Base-by-base conservation (phyloP, 2,113 vertebrate species). In the Marcusenius ussheri region DNA sequence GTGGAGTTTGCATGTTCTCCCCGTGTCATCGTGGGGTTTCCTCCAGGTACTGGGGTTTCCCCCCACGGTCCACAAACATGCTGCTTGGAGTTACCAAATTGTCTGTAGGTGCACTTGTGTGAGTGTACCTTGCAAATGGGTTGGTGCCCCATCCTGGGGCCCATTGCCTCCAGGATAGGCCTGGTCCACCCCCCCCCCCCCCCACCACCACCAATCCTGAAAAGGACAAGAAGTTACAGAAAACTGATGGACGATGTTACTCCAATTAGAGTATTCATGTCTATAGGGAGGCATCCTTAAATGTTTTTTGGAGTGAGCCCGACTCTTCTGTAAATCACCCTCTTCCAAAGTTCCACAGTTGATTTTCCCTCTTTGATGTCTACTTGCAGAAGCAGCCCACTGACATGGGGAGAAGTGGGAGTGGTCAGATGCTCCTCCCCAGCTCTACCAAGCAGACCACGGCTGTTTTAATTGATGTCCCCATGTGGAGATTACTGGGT, bases 401-500 rank as follows among this genome's bases (percentile, higher is more conserved):
- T 11, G 10, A 27, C 27, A 1, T 3, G 62, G 53, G 58, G 24
- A 27, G n/a, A 27, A 11, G 62, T n/a, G 62, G 62, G 21, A 35
- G 31, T 35, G 35, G 70, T 17, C 53, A 88, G 17, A 5, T 2
- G 39, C 87, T 46, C 87, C 31, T 4, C 51, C 7, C 27, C 13
- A 58, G 27, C 45, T 4, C 88, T 51, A 39, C 45, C 58, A 62
- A 89, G 49, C 88, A 50, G 15, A 42, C 49, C 42, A 80, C 15
- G 0, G 27, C 77, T 83, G 27, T 89, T 83, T 89, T 80, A 89
- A 77, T 39, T 77, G 27, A 21, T 87, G 85, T 70, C 49, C 15
- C 39, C 27, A 49, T 62, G 87, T 15, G 89, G 42, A 88, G 85
- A 88, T 87, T 90, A 89, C 89, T 51, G 74, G n/a, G 58, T 87